phyloP scores from a whole-genome alignment of 2,888 invertebrate genomes.

The Mythimna lalbum region DNA sequence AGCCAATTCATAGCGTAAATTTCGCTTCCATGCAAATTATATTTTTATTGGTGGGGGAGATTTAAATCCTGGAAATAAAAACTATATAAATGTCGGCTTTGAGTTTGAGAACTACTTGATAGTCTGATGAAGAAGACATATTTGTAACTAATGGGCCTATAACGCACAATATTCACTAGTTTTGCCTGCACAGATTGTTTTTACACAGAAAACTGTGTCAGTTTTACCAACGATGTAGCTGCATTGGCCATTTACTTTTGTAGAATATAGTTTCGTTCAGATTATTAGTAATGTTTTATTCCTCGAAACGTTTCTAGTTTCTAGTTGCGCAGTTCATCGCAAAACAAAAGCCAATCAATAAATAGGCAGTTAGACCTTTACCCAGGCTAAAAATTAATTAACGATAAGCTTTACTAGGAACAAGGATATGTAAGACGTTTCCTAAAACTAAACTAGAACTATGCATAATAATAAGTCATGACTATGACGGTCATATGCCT shows the following conservation, averaged over 20 bases:
- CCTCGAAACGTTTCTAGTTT: not conserved
- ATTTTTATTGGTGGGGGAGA: conserved; percentile 47
- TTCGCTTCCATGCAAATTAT: conserved; percentile 70
- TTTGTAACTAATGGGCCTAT: not conserved
- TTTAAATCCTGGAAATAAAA: conserved; percentile 45
- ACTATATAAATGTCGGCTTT: conserved; percentile 1
- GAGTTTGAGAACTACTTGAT: conserved; percentile 11
- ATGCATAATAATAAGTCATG: not conserved
- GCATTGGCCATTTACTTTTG: too few relatives aligned
- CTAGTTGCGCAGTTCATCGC: not conserved
- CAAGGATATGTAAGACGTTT: too few relatives aligned
- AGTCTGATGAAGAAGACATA: not conserved
- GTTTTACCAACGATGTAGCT: too few relatives aligned
- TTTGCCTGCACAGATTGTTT: too few relatives aligned
- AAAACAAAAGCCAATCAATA: not conserved
- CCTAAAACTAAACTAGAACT: not conserved
- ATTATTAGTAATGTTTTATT: not conserved
- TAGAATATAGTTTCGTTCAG: too few relatives aligned
- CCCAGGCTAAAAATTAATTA: not conserved
- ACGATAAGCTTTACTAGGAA: not conserved
- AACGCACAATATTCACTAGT: too few relatives aligned
- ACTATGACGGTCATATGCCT: too few relatives aligned
- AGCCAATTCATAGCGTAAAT: conserved; percentile 73
- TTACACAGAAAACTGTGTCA: too few relatives aligned
- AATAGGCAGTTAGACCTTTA: not conserved